Evolutionary conservation across 2,888 invertebrate species (phyloP).

Genomic region (Drosophila ezoana): DNA sequence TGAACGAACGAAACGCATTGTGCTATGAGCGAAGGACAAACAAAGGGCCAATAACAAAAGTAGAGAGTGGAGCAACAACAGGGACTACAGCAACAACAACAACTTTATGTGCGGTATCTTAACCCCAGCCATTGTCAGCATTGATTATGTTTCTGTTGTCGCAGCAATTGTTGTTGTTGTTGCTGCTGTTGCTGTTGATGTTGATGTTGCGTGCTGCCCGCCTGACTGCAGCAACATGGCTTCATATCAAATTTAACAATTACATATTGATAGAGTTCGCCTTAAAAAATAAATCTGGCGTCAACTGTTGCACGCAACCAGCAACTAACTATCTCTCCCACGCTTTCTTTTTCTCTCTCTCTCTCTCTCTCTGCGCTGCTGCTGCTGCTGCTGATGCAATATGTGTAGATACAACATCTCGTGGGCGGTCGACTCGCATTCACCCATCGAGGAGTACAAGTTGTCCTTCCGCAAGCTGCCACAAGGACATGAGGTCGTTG

Average conservation of each 20-base stretch:
- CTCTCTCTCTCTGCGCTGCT: slow-evolving; percentile 6
- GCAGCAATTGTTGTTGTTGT: slow-evolving; percentile 29
- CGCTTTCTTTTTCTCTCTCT: slow-evolving; percentile 32
- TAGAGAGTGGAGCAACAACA: slow-evolving; percentile 15
- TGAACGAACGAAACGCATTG: slow-evolving; percentile 73
- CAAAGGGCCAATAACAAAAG: slow-evolving; percentile 66
- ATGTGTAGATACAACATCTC: slow-evolving; percentile 87
- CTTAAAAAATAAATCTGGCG: slow-evolving; percentile 57
- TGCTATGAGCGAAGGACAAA: slow-evolving; percentile 56
- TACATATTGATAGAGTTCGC: slow-evolving; percentile 70
- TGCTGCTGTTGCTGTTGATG: slow-evolving; percentile 10
- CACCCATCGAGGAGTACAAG: slow-evolving; percentile 89
- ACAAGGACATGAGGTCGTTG: slow-evolving; percentile 86
- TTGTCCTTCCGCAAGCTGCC: slow-evolving; percentile 88
- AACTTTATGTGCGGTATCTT: slow-evolving; percentile 49
- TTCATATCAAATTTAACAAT: slow-evolving; percentile 74
- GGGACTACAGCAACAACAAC: slow-evolving; percentile 25
- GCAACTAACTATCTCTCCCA: slow-evolving; percentile 24
- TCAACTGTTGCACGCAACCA: slow-evolving; percentile 74
- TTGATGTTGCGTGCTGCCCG: slow-evolving; percentile 28
- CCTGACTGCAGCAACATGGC: slow-evolving; percentile 34
- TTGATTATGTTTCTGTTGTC: slow-evolving; percentile 66
- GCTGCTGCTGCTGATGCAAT: slow-evolving; percentile 6
- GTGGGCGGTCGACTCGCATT: slow-evolving; percentile 89
- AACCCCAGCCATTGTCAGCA: slow-evolving; percentile 63